Percentiles rank a stretch among this genome's conserved stretches.
phyloP scores from a whole-genome alignment of 2,113 vertebrate genomes.

The rat (Rattus norvegicus) region DNA sequence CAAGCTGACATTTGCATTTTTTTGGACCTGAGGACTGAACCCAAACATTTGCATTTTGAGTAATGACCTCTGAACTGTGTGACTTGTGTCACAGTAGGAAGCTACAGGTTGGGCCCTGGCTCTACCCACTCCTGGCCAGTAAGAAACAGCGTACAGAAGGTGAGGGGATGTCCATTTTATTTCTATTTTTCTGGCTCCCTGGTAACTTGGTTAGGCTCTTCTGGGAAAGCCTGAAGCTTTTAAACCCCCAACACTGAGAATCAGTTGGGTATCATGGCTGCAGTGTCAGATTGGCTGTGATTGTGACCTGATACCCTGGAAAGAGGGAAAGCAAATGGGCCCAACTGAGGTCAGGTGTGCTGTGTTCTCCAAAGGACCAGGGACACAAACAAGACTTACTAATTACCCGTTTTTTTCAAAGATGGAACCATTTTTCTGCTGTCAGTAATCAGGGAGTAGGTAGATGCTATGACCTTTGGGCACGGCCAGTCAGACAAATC shows the following conservation, averaged over 20 bases:
- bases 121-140: neutral
- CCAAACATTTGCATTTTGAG: neutral
- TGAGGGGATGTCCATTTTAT: neutral
- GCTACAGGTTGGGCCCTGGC: neutral
- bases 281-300: neutral
- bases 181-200: neutral
- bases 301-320: neutral
- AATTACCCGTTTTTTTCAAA: neutral
- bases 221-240: too few species aligned
- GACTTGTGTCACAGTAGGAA: neutral
- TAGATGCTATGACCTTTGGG: neutral
- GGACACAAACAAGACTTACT: neutral
- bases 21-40: too few species aligned
- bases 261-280: neutral
- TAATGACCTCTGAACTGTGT: neutral
- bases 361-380: neutral
- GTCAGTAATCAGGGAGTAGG: neutral
- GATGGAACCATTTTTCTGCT: neutral
- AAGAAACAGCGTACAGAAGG: neutral
- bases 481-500: neutral
- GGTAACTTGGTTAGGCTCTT: neutral
- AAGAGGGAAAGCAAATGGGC: neutral
- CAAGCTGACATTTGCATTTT: too few species aligned
- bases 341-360: neutral
- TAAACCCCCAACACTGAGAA: neutral